Evolutionary conservation across 2,113 vertebrate species (phyloP).

Genomic region (Lates calcarifer): DNA sequence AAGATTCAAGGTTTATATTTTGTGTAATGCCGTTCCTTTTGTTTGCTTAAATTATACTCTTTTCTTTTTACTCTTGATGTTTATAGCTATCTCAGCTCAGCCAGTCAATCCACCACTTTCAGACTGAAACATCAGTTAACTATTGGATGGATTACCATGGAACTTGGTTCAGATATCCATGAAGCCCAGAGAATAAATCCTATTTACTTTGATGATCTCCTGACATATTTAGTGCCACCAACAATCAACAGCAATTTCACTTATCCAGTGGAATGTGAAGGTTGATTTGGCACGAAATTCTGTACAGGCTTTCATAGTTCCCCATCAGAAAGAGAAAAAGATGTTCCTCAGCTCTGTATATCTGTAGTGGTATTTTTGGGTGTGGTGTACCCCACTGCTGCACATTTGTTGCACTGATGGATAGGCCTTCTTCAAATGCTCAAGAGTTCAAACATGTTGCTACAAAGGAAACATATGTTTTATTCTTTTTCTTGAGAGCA

Average conservation of each 20-base stretch:
- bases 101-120: no score
- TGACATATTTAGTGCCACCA: no score
- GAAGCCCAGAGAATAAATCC: background rate
- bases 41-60: background rate
- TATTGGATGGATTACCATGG: background rate
- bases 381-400: background rate
- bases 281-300: no score
- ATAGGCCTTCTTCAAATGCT: background rate
- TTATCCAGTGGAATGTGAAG: no score
- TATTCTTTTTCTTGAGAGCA: background rate
- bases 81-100: background rate
- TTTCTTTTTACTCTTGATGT: background rate
- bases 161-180: background rate
- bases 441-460: no score
- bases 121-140: no score
- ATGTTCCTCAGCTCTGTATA: no score
- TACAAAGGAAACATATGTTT: background rate
- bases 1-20: slow-evolving; percentile 27
- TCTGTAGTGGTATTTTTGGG: no score
- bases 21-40: background rate
- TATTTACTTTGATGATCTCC: background rate
- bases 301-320: no score
- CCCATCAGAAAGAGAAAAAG: no score
- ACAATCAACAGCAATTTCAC: no score
- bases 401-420: background rate